Conservation (phyloP, 2,888 invertebrate species). For the Spisula solida region DNA sequence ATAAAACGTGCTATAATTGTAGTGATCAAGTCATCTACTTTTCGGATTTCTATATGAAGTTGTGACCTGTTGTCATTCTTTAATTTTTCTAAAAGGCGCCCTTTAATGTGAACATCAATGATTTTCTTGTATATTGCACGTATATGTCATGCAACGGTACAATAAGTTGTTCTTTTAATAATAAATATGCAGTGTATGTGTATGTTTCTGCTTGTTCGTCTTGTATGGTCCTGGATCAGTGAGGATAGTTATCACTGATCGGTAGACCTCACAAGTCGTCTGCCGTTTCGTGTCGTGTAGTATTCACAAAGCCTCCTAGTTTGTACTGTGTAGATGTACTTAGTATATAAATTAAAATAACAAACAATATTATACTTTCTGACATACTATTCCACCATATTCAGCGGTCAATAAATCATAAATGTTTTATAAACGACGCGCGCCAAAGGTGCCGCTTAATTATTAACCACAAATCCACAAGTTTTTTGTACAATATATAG, state of each 20-base stretch:
- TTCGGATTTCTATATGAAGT: no score
- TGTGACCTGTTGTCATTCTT: no score
- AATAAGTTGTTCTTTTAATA: no score
- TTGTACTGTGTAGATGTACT: background rate
- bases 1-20: no score
- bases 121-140: no score
- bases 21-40: no score
- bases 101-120: no score
- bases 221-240: background rate
- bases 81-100: no score
- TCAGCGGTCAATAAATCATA: slow-evolving; percentile 13
- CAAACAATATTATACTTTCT: background rate
- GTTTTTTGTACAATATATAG: background rate
- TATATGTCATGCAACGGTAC: no score
- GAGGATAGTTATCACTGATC: background rate
- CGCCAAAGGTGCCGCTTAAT: background rate
- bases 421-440: background rate
- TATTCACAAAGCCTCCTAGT: background rate
- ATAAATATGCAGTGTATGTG: no score
- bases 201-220: background rate
- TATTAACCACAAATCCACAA: slow-evolving; percentile 1
- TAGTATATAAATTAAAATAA: background rate
- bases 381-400: background rate
- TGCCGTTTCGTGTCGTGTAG: background rate
- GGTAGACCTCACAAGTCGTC: slow-evolving; percentile 5